Conservation (phyloP, 2,888 invertebrate genomes). For the Phortica okadai region DNA sequence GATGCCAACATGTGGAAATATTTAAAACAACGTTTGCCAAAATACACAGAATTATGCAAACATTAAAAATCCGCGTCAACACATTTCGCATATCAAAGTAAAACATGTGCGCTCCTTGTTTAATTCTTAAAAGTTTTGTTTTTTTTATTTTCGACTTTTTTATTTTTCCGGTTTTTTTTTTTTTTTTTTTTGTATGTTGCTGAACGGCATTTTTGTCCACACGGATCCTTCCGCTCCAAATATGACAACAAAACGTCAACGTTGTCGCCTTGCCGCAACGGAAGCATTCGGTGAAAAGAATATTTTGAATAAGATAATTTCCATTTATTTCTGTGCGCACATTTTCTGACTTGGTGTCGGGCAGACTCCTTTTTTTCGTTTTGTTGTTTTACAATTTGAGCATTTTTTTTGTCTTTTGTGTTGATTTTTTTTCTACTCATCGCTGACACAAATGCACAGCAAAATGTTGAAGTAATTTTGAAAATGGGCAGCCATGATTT, state of each 20-base stretch:
- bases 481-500: slow-evolving; percentile 30
- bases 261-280: slow-evolving; percentile 16
- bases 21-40: slow-evolving; percentile 26
- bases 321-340: slow-evolving; percentile 24
- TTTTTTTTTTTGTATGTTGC: background rate
- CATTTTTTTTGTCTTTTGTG: background rate
- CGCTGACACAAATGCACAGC: slow-evolving; percentile 22
- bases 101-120: slow-evolving; percentile 6
- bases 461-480: slow-evolving; percentile 30
- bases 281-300: slow-evolving; percentile 16
- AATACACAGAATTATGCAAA: slow-evolving; percentile 4
- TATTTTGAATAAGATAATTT: slow-evolving; percentile 28
- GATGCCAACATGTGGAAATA: background rate
- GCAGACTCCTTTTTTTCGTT: background rate
- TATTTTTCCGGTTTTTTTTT: slow-evolving; percentile 5
- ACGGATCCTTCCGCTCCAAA: slow-evolving; percentile 22
- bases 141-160: background rate
- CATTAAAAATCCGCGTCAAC: slow-evolving; percentile 4
- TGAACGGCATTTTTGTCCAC: slow-evolving; percentile 2
- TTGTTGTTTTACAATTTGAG: background rate
- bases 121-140: background rate
- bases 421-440: slow-evolving; percentile 11
- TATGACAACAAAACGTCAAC: slow-evolving; percentile 5
- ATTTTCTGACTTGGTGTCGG: background rate
- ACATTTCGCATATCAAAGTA: slow-evolving; percentile 7